Base-by-base conservation (phyloP, 2,888 invertebrate species). In the Ectemnius cavifrons region DNA sequence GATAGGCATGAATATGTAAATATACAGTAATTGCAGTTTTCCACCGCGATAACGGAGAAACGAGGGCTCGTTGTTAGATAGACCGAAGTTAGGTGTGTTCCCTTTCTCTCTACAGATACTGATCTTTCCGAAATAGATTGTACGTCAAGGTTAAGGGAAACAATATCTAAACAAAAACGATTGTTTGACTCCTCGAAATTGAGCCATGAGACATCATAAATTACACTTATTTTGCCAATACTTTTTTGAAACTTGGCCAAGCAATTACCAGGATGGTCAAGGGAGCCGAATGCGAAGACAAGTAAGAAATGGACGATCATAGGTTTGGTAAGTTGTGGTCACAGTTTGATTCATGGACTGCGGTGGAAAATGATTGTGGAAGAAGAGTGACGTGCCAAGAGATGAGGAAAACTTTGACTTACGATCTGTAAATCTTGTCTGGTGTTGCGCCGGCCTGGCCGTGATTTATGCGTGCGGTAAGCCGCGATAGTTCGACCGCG, bases 81-180 rank as follows among this genome's bases (percentile, higher is more conserved):
- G 8, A 8, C 8, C 1, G 8, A 0, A 37, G 37, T 2, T 37
- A 37, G 37, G 5, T 37, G 37, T 6, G 37, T 8, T 37, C 37
- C 8, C 37, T 11, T 37, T 37, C 37, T 37, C 8, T 11, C 8
- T 2, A 4, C 0, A 11, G 5, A 37, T 8, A 6, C 37, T 3
- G 23, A 23, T 23, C 23, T 52, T n/a, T 52, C 52, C 13, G 52
- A 1, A 52, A 14, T 52, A 52, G 16, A 14, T 52, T 3, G 14
- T 4, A 0, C n/a, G n/a, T 70, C 88, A 89, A 89, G 89, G 89
- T 79, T 84, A 82, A 82, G 85, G 86, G 86, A 89, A 88, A 83
- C 81, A 82, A 88, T 86, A 84, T 84, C 80, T 85, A 85, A 82
- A 82, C 83, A 78, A 75, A 78, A 77, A 66, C 71, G 73, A 67